Evolutionary conservation across 2,797 vertebrate species (phyloP), one percentile per base, ranked within the genome.

Genomic region (Gephyroberyx darwinii): DNA sequence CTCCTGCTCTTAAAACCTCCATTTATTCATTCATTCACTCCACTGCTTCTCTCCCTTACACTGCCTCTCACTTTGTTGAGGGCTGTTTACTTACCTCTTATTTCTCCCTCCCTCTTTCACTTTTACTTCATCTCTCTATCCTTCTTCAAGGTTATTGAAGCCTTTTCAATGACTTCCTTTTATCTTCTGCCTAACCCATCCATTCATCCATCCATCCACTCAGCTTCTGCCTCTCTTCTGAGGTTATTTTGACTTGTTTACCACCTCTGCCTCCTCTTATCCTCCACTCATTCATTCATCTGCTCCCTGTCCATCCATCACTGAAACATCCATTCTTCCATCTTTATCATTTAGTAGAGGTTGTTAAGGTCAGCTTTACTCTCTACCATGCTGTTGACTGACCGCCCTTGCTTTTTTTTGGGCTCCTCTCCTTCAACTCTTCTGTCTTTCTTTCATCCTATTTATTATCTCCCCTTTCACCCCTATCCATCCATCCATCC

Each of bases 231-330:
- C 71, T 59, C 83, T 75, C 63, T 78, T 35, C 69, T 84, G 83
- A 62, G 82, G 75, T 84, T 82, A 80, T 84, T 84, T 67, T 79
- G 81, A 68, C 73, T 82, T 88, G 82, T 88, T 88, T 86, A 87
- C 84, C 87, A 51, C 80, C 66, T 79, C 65, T 47, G 61, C 83
- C 72, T 74, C 72, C 61, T 56, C 70, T 63, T 83, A 71, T 75
- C 80, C 47, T 61, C 73, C 83, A 53, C 71, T 86, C 80, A 77
- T 74, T 88, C 74, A 78, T 86, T 83, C 78, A 83, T 86, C 74
- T 50, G 64, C 66, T 62, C 50, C 62, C 69, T 81, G 81, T 84
- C 77, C 76, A 74, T 89, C 82, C 86, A 88, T 89, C 86, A 91
- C 63, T 17, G 67, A 83, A 80, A 26, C 57, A 71, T 77, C 77